Percentiles rank a stretch among this genome's conserved stretches.
Evolutionary conservation across 2,797 vertebrate species (phyloP).

Genomic region (Sebastes kiyomatsui): DNA sequence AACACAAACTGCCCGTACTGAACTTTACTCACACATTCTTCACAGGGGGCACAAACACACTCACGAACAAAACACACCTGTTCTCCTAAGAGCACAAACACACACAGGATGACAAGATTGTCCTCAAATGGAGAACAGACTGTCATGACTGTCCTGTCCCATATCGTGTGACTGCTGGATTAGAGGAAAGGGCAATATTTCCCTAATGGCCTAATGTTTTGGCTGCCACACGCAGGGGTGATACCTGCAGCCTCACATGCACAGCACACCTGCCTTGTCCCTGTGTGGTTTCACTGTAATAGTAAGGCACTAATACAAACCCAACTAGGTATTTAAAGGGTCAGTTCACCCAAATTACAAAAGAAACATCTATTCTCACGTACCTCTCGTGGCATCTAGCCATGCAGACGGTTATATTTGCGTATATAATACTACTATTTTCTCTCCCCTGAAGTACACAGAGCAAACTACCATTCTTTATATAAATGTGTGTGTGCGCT

Average conservation of each 20-base stretch:
- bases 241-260: slow-evolving; percentile 37
- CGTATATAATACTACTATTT: not conserved
- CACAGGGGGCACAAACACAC: slow-evolving; percentile 5
- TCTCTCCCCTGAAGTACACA: not conserved
- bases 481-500: not conserved
- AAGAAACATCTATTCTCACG: not conserved
- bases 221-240: slow-evolving; percentile 25
- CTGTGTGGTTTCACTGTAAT: slow-evolving; percentile 6
- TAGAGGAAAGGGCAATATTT: slow-evolving; percentile 65
- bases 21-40: not conserved
- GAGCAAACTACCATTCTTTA: not conserved
- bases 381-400: not conserved
- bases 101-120: not conserved
- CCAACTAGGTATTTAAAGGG: not conserved
- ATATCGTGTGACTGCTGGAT: slow-evolving; percentile 58
- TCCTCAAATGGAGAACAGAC: slow-evolving; percentile 18
- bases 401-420: not conserved
- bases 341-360: not conserved
- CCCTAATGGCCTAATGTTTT: slow-evolving; percentile 64
- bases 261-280: slow-evolving; percentile 18
- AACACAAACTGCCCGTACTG: slow-evolving; percentile 17
- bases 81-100: slow-evolving; percentile 12
- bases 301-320: not conserved
- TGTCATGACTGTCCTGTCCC: slow-evolving; percentile 21
- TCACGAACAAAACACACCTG: slow-evolving; percentile 56